phyloP scores from a whole-genome alignment of 2,113 vertebrate species.

The Lepisosteus osseus region DNA sequence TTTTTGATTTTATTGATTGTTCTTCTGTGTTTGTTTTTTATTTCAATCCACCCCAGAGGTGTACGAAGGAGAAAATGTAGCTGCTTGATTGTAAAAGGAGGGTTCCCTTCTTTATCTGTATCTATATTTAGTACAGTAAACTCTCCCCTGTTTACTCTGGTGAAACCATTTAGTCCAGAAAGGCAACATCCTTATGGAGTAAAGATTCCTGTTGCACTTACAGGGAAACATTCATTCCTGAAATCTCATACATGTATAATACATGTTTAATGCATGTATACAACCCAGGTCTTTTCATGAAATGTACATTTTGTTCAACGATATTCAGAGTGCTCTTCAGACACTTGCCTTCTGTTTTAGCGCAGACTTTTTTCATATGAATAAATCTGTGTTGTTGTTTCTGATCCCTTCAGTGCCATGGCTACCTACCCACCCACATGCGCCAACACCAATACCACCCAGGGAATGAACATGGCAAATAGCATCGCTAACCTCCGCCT shows the following conservation, averaged over 20 bases:
- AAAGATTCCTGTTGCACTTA: background rate
- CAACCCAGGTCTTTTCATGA: background rate
- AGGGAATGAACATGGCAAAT: slow-evolving; percentile 98
- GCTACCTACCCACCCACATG: slow-evolving; percentile 90
- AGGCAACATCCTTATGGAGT: too few relatives aligned
- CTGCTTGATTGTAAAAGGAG: too few relatives aligned
- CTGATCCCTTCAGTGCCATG: slow-evolving; percentile 77
- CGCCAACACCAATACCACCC: slow-evolving; percentile 87
- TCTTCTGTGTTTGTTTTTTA: slow-evolving; percentile 18
- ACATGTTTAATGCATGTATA: slow-evolving; percentile 5
- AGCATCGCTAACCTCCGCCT: slow-evolving; percentile 99
- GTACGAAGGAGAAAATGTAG: background rate
- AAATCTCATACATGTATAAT: too few relatives aligned
- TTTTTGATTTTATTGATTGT: slow-evolving; percentile 42
- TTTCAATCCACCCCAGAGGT: background rate
- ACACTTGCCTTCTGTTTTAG: slow-evolving; percentile 14
- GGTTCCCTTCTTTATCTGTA: background rate
- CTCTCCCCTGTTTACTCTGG: too few relatives aligned
- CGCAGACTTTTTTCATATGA: slow-evolving; percentile 22
- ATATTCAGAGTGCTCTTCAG: background rate
- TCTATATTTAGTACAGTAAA: background rate
- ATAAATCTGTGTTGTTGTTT: slow-evolving; percentile 33
- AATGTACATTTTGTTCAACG: background rate
- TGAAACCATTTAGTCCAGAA: too few relatives aligned
- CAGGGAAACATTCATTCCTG: background rate